A percentile compares a stretch with the other conserved stretches of the same genome.
Evolutionary conservation across 64 coral and sea anemone genomes (phyloP).

Genomic region (Orbicella faveolata): DNA sequence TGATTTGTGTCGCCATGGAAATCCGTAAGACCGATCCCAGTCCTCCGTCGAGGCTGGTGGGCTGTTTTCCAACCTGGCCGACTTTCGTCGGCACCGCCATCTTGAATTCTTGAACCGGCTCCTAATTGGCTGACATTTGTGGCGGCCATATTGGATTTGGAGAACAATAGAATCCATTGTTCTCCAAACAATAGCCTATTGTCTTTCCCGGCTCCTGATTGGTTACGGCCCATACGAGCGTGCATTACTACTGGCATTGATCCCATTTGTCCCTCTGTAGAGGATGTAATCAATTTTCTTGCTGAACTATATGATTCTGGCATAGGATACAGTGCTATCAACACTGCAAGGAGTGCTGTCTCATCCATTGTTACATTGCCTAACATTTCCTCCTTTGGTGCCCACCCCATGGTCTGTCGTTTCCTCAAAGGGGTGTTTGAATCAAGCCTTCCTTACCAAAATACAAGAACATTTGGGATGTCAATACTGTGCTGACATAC

Average conservation of each 20-base stretch:
- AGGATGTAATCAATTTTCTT: slow-evolving; percentile 42
- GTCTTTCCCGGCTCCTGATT: no score
- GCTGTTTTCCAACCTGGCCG: no score
- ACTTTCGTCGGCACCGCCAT: no score
- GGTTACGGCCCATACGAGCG: no score
- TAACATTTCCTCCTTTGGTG: background rate
- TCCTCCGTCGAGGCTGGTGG: no score
- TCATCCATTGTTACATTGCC: background rate
- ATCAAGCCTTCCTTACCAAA: slow-evolving; percentile 41
- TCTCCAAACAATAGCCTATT: no score
- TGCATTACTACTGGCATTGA: slow-evolving; percentile 3
- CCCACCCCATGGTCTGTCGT: slow-evolving; percentile 23
- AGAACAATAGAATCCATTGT: slow-evolving; percentile 18
- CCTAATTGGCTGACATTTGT: no score
- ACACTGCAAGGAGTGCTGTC: slow-evolving; percentile 40
- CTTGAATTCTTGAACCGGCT: no score
- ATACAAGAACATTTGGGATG: slow-evolving; percentile 54
- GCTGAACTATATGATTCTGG: slow-evolving; percentile 24
- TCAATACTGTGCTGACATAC: slow-evolving; percentile 12
- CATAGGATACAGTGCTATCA: slow-evolving; percentile 31
- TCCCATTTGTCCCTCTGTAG: slow-evolving; percentile 34
- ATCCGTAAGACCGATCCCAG: no score
- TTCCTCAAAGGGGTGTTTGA: slow-evolving; percentile 58
- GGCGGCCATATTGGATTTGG: background rate
- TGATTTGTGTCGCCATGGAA: no score